Percentiles rank a stretch among this genome's conserved stretches.
These are phyloP conservation scores for Metopolophium dirhodum DNA, from an alignment of 1,140 invertebrate species.

Conservation along the genomic window DNA sequence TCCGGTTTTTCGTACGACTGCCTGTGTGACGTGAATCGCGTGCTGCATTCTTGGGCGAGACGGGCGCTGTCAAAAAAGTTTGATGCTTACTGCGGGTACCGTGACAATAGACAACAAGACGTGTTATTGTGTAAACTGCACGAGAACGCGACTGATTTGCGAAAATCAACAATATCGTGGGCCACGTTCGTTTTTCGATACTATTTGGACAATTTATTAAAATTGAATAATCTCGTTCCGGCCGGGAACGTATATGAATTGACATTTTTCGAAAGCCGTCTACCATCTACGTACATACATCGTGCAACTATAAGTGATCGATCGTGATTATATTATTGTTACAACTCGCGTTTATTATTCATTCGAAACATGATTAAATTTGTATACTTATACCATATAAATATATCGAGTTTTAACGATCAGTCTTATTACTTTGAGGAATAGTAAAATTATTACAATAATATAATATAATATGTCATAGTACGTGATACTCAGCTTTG, in stretches of 20 bases:
- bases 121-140: neutral
- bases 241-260: neutral
- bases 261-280: neutral
- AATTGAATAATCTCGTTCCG: neutral
- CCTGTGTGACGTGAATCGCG: neutral
- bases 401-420: neutral
- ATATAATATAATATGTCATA: neutral
- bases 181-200: neutral
- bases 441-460: neutral
- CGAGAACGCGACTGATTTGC: neutral
- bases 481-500: too few species aligned
- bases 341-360: neutral
- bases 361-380: neutral
- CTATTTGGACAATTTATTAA: neutral
- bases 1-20: constrained; percentile 35
- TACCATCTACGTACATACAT: neutral
- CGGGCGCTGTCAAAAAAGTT: neutral
- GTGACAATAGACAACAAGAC: neutral
- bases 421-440: neutral
- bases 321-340: neutral
- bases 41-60: constrained; percentile 18
- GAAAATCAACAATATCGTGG: neutral
- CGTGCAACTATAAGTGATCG: neutral
- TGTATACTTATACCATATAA: neutral
- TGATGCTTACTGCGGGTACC: neutral